Conservation (phyloP, 2,888 invertebrate species). For the Acrobasis consociella region DNA sequence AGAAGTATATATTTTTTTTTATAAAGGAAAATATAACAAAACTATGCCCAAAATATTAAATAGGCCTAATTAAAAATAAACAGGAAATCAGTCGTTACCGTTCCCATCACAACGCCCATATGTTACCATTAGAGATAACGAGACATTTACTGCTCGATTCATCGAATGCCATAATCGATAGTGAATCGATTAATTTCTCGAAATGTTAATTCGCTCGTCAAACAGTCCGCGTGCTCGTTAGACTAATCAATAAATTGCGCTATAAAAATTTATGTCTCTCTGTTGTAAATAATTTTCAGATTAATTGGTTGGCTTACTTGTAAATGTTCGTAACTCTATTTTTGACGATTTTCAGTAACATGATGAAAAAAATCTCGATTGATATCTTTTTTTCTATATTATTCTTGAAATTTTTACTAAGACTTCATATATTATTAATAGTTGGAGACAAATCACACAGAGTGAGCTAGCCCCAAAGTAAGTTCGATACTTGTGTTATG, state of each 20-base stretch:
- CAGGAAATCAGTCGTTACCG: conserved; percentile 62
- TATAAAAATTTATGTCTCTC: conserved; percentile 65
- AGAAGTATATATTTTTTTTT: too few relatives aligned
- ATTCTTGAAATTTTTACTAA: too few relatives aligned
- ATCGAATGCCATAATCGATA: conserved; percentile 62
- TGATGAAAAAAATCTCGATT: too few relatives aligned
- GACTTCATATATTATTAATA: too few relatives aligned
- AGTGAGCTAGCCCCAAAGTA: too few relatives aligned
- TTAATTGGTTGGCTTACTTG: conserved; percentile 30
- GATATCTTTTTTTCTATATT: too few relatives aligned
- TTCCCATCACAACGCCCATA: conserved; percentile 66
- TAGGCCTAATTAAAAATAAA: conserved; percentile 60
- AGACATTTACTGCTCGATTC: conserved; percentile 72
- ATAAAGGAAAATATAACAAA: too few relatives aligned
- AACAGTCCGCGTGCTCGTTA: conserved; percentile 73
- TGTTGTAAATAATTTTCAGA: conserved; percentile 67
- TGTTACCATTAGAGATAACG: conserved; percentile 76
- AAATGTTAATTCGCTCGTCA: conserved; percentile 77
- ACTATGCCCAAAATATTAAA: conserved; percentile 20
- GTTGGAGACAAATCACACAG: too few relatives aligned
- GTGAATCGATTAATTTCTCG: conserved; percentile 78
- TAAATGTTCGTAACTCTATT: too few relatives aligned
- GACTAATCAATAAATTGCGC: conserved; percentile 74
- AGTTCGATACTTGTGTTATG: too few relatives aligned
- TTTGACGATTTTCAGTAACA: too few relatives aligned